Evolutionary conservation across 2,888 invertebrate species (phyloP), one percentile per base, ranked within the genome.

Genomic region (Apocheima hispidaria): DNA sequence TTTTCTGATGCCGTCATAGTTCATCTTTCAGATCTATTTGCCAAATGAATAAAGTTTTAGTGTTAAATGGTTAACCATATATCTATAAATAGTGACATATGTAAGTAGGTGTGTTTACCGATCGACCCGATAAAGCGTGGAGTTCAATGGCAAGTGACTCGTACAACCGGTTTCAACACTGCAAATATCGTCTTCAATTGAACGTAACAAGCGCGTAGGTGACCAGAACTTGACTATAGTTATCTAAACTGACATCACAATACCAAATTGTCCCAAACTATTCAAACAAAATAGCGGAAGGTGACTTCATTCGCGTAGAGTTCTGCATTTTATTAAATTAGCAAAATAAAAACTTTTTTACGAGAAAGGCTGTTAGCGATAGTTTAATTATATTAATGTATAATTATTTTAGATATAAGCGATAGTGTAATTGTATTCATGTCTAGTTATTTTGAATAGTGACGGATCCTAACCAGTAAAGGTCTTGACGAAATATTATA

Each of bases 181-280:
- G 73, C 69, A 71, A 70, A 72, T 64, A 77, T 63, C 63, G 68
- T 70, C 65, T 68, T 75, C 77, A 82, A 86, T 84, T 86, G 81
- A 74, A 71, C 66, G 75, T 84, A 85, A 86, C 79, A 70, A 76
- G 71, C 66, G 84, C 81, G 86, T 86, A 82, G 86, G 86, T 78
- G 81, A 75, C 69, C 66, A 64, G 54, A 62, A 69, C 65, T 69
- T 60, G 66, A 62, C 71, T 71, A 67, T 70, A 64, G 74, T 71
- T 70, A 70, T 70, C 65, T 62, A 46, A 61, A 69, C 59, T 65
- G 69, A 74, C 76, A 72, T 79, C 75, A 61, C 57, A 53, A 55
- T 38, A 62, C 52, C 18, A 38, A 52, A 53, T 59, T 59, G 38
- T 63, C 21, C 23, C 7, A 36, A 44, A 41, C 41, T 41, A 43